A percentile compares a stretch with the other conserved stretches of the same genome.
phyloP scores from a whole-genome alignment of 2,113 vertebrate genomes.

The Acanthochromis polyacanthus region DNA sequence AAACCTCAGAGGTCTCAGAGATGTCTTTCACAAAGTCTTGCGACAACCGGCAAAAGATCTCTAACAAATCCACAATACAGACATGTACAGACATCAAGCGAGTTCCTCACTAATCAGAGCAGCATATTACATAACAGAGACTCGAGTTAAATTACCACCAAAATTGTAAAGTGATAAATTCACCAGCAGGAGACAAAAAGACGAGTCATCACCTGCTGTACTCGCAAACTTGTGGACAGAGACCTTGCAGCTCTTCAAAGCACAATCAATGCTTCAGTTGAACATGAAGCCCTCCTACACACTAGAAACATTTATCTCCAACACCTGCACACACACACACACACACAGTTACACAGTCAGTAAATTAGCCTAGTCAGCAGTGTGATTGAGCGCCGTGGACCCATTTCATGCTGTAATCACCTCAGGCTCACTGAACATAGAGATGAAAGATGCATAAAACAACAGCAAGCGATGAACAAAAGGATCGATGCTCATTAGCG shows the following conservation, averaged over 20 bases:
- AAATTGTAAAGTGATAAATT: not conserved
- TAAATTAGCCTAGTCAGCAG: constrained; percentile 69
- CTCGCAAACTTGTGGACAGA: constrained; percentile 1
- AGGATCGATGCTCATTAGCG: constrained; percentile 6
- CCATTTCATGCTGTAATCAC: constrained; percentile 27
- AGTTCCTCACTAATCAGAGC: not conserved
- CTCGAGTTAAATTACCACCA: not conserved
- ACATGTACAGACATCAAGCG: not conserved
- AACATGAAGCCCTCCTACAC: constrained; percentile 29
- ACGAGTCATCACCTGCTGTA: not conserved
- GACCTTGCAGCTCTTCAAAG: constrained; percentile 23
- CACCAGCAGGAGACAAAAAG: not conserved
- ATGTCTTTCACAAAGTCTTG: constrained; percentile 2
- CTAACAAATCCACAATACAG: not conserved
- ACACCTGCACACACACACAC: not conserved
- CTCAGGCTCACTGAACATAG: not conserved
- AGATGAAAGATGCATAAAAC: constrained; percentile 22
- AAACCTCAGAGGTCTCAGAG: not conserved
- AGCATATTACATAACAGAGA: not conserved
- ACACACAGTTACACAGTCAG: constrained; percentile 19
- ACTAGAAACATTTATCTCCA: constrained; percentile 17
- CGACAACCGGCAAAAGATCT: not conserved
- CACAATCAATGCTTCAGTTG: not conserved
- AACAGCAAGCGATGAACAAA: constrained; percentile 45
- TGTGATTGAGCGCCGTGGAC: constrained; percentile 28